Percentiles rank a stretch among this genome's conserved stretches.
Evolutionary conservation across 2,113 vertebrate species (phyloP).

Genomic region (Dascyllus trimaculatus): DNA sequence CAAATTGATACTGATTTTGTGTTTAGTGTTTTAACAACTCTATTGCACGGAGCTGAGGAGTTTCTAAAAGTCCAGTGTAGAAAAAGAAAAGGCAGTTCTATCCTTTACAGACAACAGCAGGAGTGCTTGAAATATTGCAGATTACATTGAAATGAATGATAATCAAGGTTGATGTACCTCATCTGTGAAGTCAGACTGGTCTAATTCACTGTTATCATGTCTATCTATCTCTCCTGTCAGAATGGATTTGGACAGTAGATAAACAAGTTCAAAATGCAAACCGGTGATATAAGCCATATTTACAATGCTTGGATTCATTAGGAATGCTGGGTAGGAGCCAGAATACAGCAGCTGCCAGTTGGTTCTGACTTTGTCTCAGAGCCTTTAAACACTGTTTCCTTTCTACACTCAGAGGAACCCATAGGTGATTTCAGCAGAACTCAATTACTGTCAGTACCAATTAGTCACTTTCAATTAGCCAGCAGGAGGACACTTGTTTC

Average conservation of each 20-base stretch:
- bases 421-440: slow-evolving; percentile 32
- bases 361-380: slow-evolving; percentile 23
- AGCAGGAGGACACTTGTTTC: slow-evolving; percentile 15
- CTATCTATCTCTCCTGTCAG: not conserved
- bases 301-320: slow-evolving; percentile 20
- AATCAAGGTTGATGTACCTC: not conserved
- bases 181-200: not conserved
- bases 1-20: not conserved
- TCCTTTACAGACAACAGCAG: not conserved
- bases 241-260: slow-evolving; percentile 2
- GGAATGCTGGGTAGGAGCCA: slow-evolving; percentile 8
- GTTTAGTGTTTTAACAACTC: not conserved
- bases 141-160: not conserved
- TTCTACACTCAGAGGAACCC: slow-evolving; percentile 21
- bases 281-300: not conserved
- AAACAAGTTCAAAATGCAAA: slow-evolving; percentile 27
- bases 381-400: slow-evolving; percentile 28
- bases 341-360: slow-evolving; percentile 35
- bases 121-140: not conserved
- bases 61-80: not conserved
- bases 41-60: not conserved
- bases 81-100: no score
- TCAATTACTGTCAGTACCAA: slow-evolving; percentile 46
- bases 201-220: slow-evolving; percentile 9
- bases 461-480: slow-evolving; percentile 54